Base-by-base conservation (phyloP, 2,888 invertebrate species). In the Cybosia mesomella region DNA sequence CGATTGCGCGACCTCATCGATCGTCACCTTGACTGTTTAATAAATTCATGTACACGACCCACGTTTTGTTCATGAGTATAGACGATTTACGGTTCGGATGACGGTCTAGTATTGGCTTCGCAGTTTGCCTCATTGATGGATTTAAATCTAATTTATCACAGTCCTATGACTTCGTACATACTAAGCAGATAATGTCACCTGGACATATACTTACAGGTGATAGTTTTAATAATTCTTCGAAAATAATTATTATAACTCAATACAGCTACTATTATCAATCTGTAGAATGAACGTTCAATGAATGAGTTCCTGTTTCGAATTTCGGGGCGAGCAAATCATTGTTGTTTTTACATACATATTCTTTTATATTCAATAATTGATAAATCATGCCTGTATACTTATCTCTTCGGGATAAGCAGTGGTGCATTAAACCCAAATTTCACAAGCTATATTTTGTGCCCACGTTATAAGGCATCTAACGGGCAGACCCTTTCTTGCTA, bases 11-110 rank as follows among this genome's bases (percentile, higher is more conserved):
- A 68, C 80, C 82, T 79, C 87, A 94, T 94, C 92, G 94, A 94
- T 93, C 90, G 87, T 91, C 91, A 92, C 92, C 92, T 92, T 93
- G 91, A 90, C 90, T 89, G 89, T 82, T 86, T 92, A 91, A 92
- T 93, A 91, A 89, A 92, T 93, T 93, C 93, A 91, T 91, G 87
- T 89, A 86, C 89, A 88, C 89, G 88, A 72, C 79, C 83, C 84
- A 83, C 83, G 83, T 77, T 83, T 79, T 83, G 80, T 84, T 83
- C 82, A 83, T 85, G 83, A 79, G 79, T 84, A 85, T 80, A 78
- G 76, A 77, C 68, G 70, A 78, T 82, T 86, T 84, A 86, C 83
- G 79, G 80, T 66, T 71, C 68, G 63, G 60, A 67, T 75, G 81
- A 76, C 78, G 73, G 75, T 54, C 36, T 63, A 74, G 73, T 73